Base-by-base conservation (phyloP, 2,888 invertebrate genomes). In the Heliconius aoede region DNA sequence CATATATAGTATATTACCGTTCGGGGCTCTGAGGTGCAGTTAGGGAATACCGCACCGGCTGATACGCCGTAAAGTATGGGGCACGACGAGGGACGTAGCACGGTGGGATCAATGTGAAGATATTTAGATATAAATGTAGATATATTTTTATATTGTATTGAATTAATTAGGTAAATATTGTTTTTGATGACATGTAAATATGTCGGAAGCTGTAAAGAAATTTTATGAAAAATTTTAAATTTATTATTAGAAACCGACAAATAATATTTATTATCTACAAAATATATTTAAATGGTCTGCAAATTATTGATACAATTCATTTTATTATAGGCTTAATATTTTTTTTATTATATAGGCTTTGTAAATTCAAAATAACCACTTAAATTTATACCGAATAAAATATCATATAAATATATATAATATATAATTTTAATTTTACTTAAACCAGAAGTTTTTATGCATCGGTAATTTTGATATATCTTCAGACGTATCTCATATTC, bases 1-100 rank as follows among this genome's bases (percentile, higher is more conserved):
- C 80, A 76, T 80, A 76, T 79, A 72, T 82, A 81, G 82, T 85
- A 85, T 86, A 85, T 84, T 87, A 86, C 82, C 83, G 86, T 87
- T 84, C 87, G 88, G 87, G 89, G 85, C 91, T 86, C 92, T 92
- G 89, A 94, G 94, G 94, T 94, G 94, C 93, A 93, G 92, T 94
- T 94, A 90, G 94, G 94, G 94, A 94, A 94, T 94, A 94, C 93
- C 90, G 91, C 91, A 93, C 90, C 91, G 90, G 89, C 93, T 92
- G 93, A 94, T 94, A 93, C 89, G 89, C 88, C 88, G 91, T 93
- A 93, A 94, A 92, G 89, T 89, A 90, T 87, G 83, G 83, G 85
- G 84, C 76, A 78, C 78, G 85, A 78, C 77, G 77, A 85, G 85
- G 76, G 88, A 83, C 81, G 68, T 76, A 18, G 58, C 75, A 28